These are phyloP conservation scores for Acronicta psi DNA, from an alignment of 2,888 invertebrate species.

Conservation along the genomic window DNA sequence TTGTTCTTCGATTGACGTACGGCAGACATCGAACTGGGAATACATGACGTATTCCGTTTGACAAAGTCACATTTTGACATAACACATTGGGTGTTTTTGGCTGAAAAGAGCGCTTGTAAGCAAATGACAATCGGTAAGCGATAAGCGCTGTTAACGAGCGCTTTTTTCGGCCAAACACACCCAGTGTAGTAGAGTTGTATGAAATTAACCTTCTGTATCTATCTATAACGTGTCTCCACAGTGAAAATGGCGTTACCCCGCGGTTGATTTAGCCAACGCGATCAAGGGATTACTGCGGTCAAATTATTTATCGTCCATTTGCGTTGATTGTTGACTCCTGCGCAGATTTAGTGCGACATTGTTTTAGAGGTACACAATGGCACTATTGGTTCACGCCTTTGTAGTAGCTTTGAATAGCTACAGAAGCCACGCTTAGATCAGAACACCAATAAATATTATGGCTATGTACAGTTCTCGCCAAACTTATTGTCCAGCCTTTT, in stretches of 20 bases:
- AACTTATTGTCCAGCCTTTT: too few relatives aligned
- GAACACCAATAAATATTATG: neutral
- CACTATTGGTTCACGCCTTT: neutral
- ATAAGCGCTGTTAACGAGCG: too few relatives aligned
- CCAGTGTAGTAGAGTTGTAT: too few relatives aligned
- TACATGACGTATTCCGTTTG: too few relatives aligned
- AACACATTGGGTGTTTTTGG: too few relatives aligned
- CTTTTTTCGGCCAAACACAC: too few relatives aligned
- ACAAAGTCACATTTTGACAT: too few relatives aligned
- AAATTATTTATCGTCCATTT: conserved; percentile 29
- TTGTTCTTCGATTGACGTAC: too few relatives aligned
- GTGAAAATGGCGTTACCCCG: conserved; percentile 13
- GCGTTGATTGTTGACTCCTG: conserved; percentile 29
- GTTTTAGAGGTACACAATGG: neutral
- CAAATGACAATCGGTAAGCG: too few relatives aligned
- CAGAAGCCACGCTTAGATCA: neutral
- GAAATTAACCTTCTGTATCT: conserved; percentile 11
- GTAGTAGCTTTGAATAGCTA: neutral
- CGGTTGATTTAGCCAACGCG: conserved; percentile 27
- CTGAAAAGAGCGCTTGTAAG: too few relatives aligned
- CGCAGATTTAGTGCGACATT: conserved; percentile 9
- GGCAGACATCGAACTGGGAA: too few relatives aligned
- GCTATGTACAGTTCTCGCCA: too few relatives aligned
- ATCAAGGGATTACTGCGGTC: conserved; percentile 34
- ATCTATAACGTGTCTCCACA: neutral